A percentile compares a stretch with the other conserved stretches of the same genome.
Evolutionary conservation across 1,140 invertebrate genomes (phyloP).

Genomic region (Pogonognathellus flavescens): DNA sequence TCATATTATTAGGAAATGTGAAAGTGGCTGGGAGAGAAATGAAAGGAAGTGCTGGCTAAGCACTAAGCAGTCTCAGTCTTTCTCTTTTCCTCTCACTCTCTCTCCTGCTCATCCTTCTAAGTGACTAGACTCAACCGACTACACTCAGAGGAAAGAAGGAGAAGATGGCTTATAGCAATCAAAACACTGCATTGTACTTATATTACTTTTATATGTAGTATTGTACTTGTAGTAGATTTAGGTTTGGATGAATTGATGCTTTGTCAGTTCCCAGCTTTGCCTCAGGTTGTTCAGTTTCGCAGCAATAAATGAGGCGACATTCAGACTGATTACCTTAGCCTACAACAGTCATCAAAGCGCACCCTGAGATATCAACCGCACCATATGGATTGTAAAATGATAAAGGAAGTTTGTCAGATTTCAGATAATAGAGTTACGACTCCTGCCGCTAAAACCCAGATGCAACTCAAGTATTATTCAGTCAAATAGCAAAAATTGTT

Average conservation of each 20-base stretch:
- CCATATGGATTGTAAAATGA: constrained; percentile 32
- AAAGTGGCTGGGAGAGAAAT: not conserved
- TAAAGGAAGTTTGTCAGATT: constrained; percentile 7
- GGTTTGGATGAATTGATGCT: constrained; percentile 9
- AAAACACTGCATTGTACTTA: constrained; percentile 6
- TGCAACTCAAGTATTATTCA: not conserved
- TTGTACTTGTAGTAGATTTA: not conserved
- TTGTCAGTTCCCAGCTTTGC: not conserved
- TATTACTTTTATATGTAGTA: not conserved
- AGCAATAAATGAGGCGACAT: constrained; percentile 42
- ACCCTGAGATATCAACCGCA: not conserved
- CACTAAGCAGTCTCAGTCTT: too few species aligned
- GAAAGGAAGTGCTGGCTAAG: not conserved
- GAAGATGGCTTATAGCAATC: not conserved
- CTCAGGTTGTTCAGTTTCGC: constrained; percentile 7
- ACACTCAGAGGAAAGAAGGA: not conserved
- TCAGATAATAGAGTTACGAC: not conserved
- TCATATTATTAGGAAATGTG: not conserved
- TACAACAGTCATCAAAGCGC: constrained; percentile 33
- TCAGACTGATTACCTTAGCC: constrained; percentile 35
- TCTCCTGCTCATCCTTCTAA: too few species aligned
- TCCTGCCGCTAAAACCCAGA: not conserved
- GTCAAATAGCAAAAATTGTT: constrained; percentile 10
- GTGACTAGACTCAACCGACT: too few species aligned
- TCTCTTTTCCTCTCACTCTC: too few species aligned